These are phyloP conservation scores for Armadillidium nasatum DNA, from an alignment of 1,140 invertebrate species.

Conservation along the genomic window DNA sequence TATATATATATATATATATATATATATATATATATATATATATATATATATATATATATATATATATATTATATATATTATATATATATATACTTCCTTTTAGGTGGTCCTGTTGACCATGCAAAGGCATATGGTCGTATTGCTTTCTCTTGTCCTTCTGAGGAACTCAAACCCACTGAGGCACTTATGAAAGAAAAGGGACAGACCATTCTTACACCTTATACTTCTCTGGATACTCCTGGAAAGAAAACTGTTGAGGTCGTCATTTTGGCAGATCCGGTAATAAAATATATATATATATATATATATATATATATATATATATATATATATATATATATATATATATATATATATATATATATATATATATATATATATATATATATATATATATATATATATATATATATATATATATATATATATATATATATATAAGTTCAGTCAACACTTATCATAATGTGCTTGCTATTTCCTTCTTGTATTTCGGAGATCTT, in stretches of 20 bases:
- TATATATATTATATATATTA: slow-evolving; percentile 26
- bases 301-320: no score
- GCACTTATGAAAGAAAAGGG: slow-evolving; percentile 65
- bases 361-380: no score
- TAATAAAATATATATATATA: no score
- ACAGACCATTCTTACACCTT: slow-evolving; percentile 75
- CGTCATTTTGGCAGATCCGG: slow-evolving; percentile 89
- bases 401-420: no score
- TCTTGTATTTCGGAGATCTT: no score
- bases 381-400: no score
- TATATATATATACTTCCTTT: no score
- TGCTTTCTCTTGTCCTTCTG: slow-evolving; percentile 80
- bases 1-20: background rate
- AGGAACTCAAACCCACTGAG: slow-evolving; percentile 68
- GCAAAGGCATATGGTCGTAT: slow-evolving; percentile 92
- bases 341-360: no score
- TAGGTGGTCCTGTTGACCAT: slow-evolving; percentile 60
- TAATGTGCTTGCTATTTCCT: no score
- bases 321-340: no score
- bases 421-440: no score
- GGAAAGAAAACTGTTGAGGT: slow-evolving; percentile 94
- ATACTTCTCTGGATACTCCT: slow-evolving; percentile 87
- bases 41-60: background rate
- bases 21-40: background rate
- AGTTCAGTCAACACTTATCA: no score